A percentile compares a stretch with the other conserved stretches of the same genome.
phyloP scores from a whole-genome alignment of 2,797 vertebrate species.

The Picus viridis region DNA sequence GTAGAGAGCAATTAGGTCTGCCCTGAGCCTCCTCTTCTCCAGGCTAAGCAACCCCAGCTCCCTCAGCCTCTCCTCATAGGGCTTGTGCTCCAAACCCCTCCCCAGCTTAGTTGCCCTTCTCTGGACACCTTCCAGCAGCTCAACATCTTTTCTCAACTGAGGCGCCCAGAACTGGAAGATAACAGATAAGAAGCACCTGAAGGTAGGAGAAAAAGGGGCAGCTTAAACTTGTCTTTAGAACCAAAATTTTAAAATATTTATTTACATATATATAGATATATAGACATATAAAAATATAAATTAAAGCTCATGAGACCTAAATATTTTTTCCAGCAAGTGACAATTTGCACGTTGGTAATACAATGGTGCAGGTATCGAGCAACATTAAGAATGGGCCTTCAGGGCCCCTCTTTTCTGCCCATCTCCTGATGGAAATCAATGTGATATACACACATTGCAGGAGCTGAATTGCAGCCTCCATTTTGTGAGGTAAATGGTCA shows the following conservation, averaged over 20 bases:
- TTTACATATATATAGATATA: too few species aligned
- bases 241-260: background rate
- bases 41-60: too few species aligned
- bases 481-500: constrained; percentile 9
- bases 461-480: background rate
- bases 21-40: too few species aligned
- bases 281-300: too few species aligned
- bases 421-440: background rate
- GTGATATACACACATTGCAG: background rate
- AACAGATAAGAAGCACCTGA: background rate
- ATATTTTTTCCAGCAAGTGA: background rate
- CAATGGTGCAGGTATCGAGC: background rate
- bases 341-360: background rate
- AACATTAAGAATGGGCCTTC: background rate
- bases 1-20: too few species aligned
- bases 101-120: too few species aligned
- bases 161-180: too few species aligned
- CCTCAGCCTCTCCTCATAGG: too few species aligned
- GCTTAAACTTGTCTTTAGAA: background rate
- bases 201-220: background rate
- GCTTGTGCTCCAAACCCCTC: too few species aligned
- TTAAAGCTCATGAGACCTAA: background rate
- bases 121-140: too few species aligned
- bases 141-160: too few species aligned
- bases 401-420: background rate